phyloP scores from a whole-genome alignment of 2,888 invertebrate genomes.

The Piscicola geometra region DNA sequence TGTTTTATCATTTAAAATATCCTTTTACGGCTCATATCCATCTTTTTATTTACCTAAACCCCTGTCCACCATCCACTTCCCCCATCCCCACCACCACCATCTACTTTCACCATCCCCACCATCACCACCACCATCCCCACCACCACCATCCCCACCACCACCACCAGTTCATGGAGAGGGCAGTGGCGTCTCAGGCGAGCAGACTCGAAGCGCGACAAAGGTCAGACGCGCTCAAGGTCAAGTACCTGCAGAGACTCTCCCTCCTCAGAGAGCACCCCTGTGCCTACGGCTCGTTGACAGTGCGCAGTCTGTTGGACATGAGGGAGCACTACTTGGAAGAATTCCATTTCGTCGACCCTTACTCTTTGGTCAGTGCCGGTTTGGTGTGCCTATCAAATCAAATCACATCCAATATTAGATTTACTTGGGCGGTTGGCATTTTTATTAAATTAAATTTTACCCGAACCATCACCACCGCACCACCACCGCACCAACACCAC shows the following conservation, averaged over 20 bases:
- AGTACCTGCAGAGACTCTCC: slow-evolving; percentile 74
- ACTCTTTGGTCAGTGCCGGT: slow-evolving; percentile 59
- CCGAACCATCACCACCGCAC: too few relatives aligned
- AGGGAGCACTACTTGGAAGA: slow-evolving; percentile 85
- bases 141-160: too few relatives aligned
- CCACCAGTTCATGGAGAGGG: slow-evolving; percentile 74
- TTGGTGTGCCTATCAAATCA: background rate
- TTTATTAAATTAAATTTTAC: background rate
- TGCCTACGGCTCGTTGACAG: slow-evolving; percentile 77
- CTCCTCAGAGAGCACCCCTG: slow-evolving; percentile 62
- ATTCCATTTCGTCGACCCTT: slow-evolving; percentile 85
- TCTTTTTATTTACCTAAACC: too few relatives aligned
- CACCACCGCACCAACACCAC: too few relatives aligned
- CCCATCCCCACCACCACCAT: too few relatives aligned
- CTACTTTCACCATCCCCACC: too few relatives aligned
- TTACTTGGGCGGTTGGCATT: background rate
- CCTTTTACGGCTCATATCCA: too few relatives aligned
- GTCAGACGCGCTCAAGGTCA: slow-evolving; percentile 75
- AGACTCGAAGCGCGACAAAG: slow-evolving; percentile 72
- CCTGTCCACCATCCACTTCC: background rate
- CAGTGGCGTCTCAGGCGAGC: slow-evolving; percentile 71
- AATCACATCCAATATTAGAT: background rate
- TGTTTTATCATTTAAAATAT: too few relatives aligned
- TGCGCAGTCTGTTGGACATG: slow-evolving; percentile 81
- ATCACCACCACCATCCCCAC: too few relatives aligned